Evolutionary conservation across 2,113 vertebrate species (phyloP), one percentile per base, ranked within the genome.

Genomic region (Toxotes chatareus): DNA sequence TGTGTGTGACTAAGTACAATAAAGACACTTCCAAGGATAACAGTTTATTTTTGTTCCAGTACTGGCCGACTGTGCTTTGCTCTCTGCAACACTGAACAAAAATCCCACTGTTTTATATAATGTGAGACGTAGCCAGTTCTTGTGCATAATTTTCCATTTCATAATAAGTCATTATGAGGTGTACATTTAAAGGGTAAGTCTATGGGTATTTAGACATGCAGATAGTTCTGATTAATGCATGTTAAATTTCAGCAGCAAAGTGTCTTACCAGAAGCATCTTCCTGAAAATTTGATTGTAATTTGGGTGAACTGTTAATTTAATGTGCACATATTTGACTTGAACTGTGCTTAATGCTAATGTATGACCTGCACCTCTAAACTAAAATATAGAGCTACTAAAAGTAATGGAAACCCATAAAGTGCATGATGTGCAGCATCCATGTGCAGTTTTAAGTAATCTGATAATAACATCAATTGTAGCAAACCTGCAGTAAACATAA

Each of bases 1-100:
- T 46, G 49, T 72, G 69, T 88, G 86, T 81, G 86, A 77, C 87
- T 87, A 87, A 90, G 88, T 86, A 90, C 91, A 92, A 93, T 90
- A 87, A 92, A 92, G 90, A 91, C 91, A 90, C 88, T 89, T 93
- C 86, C 89, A 90, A 90, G 85, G 73, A 93, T 86, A 93, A 91
- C 88, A 89, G 90, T 91, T 92, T 90, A 87, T 88, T 92, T 88
- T 88, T 36, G 72, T 63, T 80, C 55, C 66, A 67, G 68, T 59
- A 49, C 55, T 79, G 86, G 70, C 65, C 63, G 27, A 57, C 67
- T 32, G 40, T 2, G 34, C 65, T n/a, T 57, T 17, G 23, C 67
- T 66, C 79, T 62, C 51, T 57, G 70, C 68, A 82, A 69, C 42
- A n/a, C 0, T 2, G 2, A 2, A 12, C 23, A 80, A 46, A 86